Percentiles rank a stretch among this genome's conserved stretches.
These are phyloP conservation scores for Porites lobata DNA, from an alignment of 92 coral and sea anemone species.

Conservation along the genomic window DNA sequence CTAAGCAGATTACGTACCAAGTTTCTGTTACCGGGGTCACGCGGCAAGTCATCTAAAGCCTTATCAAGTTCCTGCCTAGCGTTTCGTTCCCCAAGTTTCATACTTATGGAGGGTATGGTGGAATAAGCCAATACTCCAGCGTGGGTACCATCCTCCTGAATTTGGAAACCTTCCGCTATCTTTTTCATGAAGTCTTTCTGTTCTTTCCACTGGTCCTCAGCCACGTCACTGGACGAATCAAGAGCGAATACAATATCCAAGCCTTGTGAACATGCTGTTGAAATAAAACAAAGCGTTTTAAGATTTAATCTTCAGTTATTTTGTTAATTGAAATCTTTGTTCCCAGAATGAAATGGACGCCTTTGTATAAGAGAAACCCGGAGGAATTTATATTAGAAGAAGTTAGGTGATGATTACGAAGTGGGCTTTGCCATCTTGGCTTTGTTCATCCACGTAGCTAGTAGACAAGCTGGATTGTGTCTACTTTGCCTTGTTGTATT, in stretches of 20 bases:
- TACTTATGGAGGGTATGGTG: constrained; percentile 91
- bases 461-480: too few relatives aligned
- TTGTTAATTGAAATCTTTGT: too few relatives aligned
- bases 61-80: constrained; percentile 76
- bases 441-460: too few relatives aligned
- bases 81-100: constrained; percentile 90
- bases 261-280: constrained; percentile 84
- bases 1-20: constrained; percentile 38
- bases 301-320: background rate
- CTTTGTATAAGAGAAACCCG: too few relatives aligned
- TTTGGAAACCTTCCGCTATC: constrained; percentile 73
- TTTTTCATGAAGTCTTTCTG: constrained; percentile 85
- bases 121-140: constrained; percentile 93
- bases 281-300: background rate
- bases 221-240: constrained; percentile 96
- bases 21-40: constrained; percentile 92
- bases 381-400: too few relatives aligned
- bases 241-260: constrained; percentile 96
- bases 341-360: too few relatives aligned
- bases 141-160: constrained; percentile 86
- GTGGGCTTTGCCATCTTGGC: too few relatives aligned
- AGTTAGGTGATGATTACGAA: too few relatives aligned
- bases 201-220: constrained; percentile 85
- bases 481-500: too few relatives aligned
- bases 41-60: constrained; percentile 73